A percentile compares a stretch with the other conserved stretches of the same genome.
These are phyloP conservation scores for Ceratina calcarata DNA, from an alignment of 1,140 invertebrate species.

Conservation along the genomic window DNA sequence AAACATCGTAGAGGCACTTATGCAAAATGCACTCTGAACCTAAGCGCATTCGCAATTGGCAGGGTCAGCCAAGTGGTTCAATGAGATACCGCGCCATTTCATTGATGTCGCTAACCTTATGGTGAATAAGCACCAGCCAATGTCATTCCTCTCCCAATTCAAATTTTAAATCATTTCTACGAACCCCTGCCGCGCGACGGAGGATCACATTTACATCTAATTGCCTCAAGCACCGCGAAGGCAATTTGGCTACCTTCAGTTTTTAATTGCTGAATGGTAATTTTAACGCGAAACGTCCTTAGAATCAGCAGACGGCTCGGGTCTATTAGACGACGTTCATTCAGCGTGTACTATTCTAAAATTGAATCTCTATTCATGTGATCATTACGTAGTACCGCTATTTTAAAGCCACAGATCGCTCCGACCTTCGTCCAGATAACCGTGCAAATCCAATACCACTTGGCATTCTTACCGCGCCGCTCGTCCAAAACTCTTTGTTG, in stretches of 20 bases:
- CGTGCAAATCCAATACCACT: slow-evolving; percentile 20
- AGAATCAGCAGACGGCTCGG: neutral
- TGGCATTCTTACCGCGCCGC: neutral
- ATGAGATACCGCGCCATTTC: slow-evolving; percentile 33
- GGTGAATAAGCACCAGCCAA: neutral
- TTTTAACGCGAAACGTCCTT: neutral
- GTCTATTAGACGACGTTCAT: slow-evolving; percentile 16
- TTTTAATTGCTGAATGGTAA: too few species aligned
- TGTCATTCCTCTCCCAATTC: neutral
- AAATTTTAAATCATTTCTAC: neutral
- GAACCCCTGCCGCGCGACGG: neutral
- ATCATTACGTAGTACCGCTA: slow-evolving; percentile 42
- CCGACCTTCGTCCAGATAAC: slow-evolving; percentile 36
- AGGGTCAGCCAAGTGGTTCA: slow-evolving; percentile 29
- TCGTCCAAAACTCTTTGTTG: slow-evolving; percentile 31
- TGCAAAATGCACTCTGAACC: slow-evolving; percentile 10
- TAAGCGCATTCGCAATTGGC: slow-evolving; percentile 5
- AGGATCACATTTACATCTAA: too few species aligned
- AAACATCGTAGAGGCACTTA: slow-evolving; percentile 5
- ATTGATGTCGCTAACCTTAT: slow-evolving; percentile 31
- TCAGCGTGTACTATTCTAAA: slow-evolving; percentile 39
- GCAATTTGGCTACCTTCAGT: too few species aligned
- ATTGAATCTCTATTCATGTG: slow-evolving; percentile 43
- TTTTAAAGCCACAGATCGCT: slow-evolving; percentile 35
- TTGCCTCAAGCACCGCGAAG: too few species aligned